Base-by-base conservation (phyloP, 2,888 invertebrate genomes). In the Lobophora halterata region DNA sequence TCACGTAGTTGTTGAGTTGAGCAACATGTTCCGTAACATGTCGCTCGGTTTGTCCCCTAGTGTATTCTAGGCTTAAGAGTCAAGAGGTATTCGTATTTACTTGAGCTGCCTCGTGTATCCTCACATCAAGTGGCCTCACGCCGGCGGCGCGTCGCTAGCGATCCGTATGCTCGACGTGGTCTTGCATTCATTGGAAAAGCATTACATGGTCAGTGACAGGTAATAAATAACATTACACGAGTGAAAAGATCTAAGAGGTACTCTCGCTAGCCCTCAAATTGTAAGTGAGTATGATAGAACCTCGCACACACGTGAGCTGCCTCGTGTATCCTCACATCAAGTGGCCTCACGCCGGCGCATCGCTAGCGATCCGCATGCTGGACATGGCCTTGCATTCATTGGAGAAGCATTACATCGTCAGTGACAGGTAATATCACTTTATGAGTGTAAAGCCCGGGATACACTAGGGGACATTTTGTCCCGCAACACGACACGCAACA, bases 361-460 rank as follows among this genome's bases (percentile, higher is more conserved):
- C 41, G 0, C 46, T 85, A 0, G 67, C 69, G 0, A 50, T 10
- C 1, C 65, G 53, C 10, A 74, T 79, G 71, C 27, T 85, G 3
- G 62, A 74, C 14, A 41, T 61, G 0, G 62, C 73, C 1, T 16
- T 78, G 3, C 55, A 46, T 12, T 66, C 76, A 0, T 56, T 83
- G 1, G 65, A 77, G 1, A 70, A 65, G 5, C 62, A 76, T 42
- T 63, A 25, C 4, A 58, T 79, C 16, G 28, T 83, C 1, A 74
- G 68, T 42, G 78, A 83, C 16, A 78, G 77, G 85, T 80, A 1
- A 38, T n/a, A n/a, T n/a, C n/a, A n/a, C n/a, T n/a, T n/a, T n/a
- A n/a, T n/a, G n/a, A n/a, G n/a, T n/a, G n/a, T n/a, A n/a, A n/a
- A n/a, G n/a, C n/a, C n/a, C n/a, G n/a, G n/a, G n/a, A n/a, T n/a